These are phyloP conservation scores for Apogon talboti DNA, from an alignment of 2,797 vertebrate genomes.

Conservation along the genomic window DNA sequence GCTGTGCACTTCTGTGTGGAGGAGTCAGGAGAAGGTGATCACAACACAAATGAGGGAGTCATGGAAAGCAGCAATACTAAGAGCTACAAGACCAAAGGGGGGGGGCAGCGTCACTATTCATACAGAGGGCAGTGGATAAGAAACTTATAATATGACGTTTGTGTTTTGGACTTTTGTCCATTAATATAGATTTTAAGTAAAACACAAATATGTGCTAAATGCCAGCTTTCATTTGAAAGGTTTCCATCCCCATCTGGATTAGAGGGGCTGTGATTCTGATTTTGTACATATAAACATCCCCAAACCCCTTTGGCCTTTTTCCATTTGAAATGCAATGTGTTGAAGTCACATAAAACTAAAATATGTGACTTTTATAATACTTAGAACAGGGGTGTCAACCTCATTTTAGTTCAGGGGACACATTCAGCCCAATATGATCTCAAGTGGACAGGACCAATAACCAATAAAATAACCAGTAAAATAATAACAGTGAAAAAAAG, in stretches of 20 bases:
- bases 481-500: too few species aligned
- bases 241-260: background rate
- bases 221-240: background rate
- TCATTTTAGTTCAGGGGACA: too few species aligned
- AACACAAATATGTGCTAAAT: background rate
- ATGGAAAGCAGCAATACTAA: conserved; percentile 20
- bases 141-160: background rate
- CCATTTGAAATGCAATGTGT: background rate
- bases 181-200: background rate
- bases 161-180: background rate
- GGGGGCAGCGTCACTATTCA: background rate
- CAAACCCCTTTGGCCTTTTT: background rate
- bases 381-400: too few species aligned
- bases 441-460: too few species aligned
- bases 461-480: too few species aligned
- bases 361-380: too few species aligned
- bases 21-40: background rate
- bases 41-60: conserved; percentile 25
- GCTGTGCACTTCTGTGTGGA: background rate
- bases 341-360: background rate
- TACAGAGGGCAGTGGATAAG: background rate
- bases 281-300: too few species aligned
- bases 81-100: conserved; percentile 14
- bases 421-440: too few species aligned
- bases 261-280: background rate